phyloP scores from a whole-genome alignment of 2,888 invertebrate genomes.

The Eristalis intricaria region DNA sequence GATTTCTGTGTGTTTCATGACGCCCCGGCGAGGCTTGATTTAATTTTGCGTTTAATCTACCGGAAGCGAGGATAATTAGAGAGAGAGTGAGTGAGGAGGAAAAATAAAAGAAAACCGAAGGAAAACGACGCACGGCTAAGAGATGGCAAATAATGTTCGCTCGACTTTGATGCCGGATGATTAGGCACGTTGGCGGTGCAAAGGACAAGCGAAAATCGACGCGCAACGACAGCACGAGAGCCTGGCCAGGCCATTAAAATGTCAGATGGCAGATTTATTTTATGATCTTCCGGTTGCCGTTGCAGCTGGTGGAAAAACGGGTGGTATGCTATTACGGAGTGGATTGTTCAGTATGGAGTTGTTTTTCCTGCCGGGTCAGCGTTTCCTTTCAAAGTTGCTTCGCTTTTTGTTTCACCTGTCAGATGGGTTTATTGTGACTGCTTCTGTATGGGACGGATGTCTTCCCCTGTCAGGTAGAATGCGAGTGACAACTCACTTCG shows the following conservation, averaged over 20 bases:
- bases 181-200: not conserved
- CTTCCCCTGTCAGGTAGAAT: not conserved
- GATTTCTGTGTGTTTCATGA: constrained; percentile 49
- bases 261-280: not conserved
- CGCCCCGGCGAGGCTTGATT: constrained; percentile 42
- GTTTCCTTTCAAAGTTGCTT: not conserved
- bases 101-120: not conserved
- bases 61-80: constrained; percentile 61
- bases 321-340: not conserved
- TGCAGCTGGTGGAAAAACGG: not conserved
- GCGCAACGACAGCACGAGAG: not conserved
- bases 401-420: not conserved
- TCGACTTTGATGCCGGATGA: constrained; percentile 22
- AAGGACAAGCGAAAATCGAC: not conserved
- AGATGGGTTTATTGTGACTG: not conserved
- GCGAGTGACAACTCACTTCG: not conserved
- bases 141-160: constrained; percentile 22
- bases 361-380: not conserved
- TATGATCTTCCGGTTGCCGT: not conserved
- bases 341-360: not conserved
- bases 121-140: constrained; percentile 3
- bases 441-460: not conserved
- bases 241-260: not conserved
- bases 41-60: constrained; percentile 59
- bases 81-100: not conserved